phyloP scores from a whole-genome alignment of 2,113 vertebrate genomes.

The Gobio gobio region DNA sequence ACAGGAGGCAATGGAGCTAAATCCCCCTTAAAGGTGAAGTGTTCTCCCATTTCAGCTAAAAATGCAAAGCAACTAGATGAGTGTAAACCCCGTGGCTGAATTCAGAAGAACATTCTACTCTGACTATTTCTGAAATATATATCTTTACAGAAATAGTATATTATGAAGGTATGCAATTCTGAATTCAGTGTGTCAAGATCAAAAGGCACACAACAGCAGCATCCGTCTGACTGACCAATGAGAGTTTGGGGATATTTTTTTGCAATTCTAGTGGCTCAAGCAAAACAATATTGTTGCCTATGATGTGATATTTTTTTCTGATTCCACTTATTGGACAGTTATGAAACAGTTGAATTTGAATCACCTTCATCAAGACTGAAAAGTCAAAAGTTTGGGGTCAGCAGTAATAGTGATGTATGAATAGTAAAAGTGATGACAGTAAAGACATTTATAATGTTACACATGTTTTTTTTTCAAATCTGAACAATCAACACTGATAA shows the following conservation, averaged over 20 bases:
- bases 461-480: not conserved
- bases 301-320: not conserved
- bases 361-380: not conserved
- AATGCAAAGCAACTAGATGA: not conserved
- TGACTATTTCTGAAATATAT: not conserved
- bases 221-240: not conserved
- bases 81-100: not conserved
- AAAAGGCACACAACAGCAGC: not conserved
- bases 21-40: not conserved
- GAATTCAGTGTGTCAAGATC: not conserved
- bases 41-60: too few relatives aligned
- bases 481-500: not conserved
- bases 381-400: not conserved
- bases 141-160: not conserved
- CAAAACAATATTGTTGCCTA: too few relatives aligned
- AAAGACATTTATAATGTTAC: not conserved
- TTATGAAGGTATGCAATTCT: not conserved
- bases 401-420: too few relatives aligned
- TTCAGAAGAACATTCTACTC: not conserved
- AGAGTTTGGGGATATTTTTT: not conserved
- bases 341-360: not conserved
- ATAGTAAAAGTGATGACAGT: too few relatives aligned
- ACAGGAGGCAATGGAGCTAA: not conserved
- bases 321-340: not conserved
- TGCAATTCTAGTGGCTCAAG: not conserved